Evolutionary conservation across 1,140 invertebrate species (phyloP), one percentile per base, ranked within the genome.

Genomic region (Medauroidea extradentata): DNA sequence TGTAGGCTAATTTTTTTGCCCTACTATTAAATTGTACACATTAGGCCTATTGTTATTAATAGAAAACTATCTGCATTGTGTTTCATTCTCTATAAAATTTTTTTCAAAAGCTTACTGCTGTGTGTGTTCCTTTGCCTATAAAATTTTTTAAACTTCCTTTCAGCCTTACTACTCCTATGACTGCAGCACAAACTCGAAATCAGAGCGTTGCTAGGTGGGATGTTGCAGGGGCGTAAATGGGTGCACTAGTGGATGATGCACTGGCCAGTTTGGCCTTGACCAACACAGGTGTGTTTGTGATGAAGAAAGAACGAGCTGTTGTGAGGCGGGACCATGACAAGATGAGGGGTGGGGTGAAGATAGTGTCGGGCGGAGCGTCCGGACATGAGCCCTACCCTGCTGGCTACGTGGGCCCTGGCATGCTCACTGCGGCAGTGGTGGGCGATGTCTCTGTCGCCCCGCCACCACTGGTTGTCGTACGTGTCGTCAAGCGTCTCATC

Each of bases 321-420:
- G 65, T 84, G 74, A 48, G 69, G 65, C 53, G 78, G 77, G 71
- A 73, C 69, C 67, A 67, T 49, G 11, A 18, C 41, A 48, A 70
- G 62, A 76, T 57, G 59, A 69, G 25, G 58, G 71, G 61, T 42
- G 75, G 52, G 68, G 85, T 88, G 9, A 76, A 78, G 52, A 62
- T 90, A 24, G 68, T 90, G 25, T 80, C 79, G 61, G 88, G 87
- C 18, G 87, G 87, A 24, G 80, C 81, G 38, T 79, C 78, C 14
- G 86, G 86, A 13, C 84, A 87, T 71, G 86, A 89, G 72, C 85
- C 86, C 23, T 75, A 77, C 62, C 73, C 76, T 61, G 78, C 76
- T 61, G 81, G 86, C 34, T 88, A 80, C 71, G 83, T 90, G 44
- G 88, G 87, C 0, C 64, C 70, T 65, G 87, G 87, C 23, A 82